phyloP scores from a whole-genome alignment of 1,140 invertebrate genomes.

The Stegodyphus mimosarum region DNA sequence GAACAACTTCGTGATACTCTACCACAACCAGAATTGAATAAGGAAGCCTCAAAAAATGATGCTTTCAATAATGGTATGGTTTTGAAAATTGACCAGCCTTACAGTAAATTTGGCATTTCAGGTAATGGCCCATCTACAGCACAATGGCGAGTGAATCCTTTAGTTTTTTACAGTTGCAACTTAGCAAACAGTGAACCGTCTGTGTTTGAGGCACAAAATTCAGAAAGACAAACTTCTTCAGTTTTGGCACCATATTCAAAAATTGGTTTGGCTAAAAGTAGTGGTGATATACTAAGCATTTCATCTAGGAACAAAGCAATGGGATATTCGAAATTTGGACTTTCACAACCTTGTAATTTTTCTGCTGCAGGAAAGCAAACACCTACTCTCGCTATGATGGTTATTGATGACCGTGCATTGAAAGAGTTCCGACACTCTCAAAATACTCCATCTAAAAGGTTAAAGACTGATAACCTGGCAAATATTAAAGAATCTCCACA shows the following conservation, averaged over 20 bases:
- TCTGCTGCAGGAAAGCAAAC: neutral
- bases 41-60: too few relatives aligned
- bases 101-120: slow-evolving; percentile 55
- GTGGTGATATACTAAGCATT: slow-evolving; percentile 45
- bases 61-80: neutral
- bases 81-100: slow-evolving; percentile 37
- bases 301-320: slow-evolving; percentile 11
- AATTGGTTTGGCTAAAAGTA: slow-evolving; percentile 46
- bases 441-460: neutral
- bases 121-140: neutral
- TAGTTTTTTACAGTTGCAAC: slow-evolving; percentile 46
- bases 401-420: neutral
- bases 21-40: too few relatives aligned
- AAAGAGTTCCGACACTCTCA: neutral
- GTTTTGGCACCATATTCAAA: slow-evolving; percentile 36
- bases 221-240: neutral
- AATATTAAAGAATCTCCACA: neutral
- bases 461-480: neutral
- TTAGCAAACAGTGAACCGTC: slow-evolving; percentile 50
- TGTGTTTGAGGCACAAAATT: slow-evolving; percentile 21
- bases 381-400: neutral
- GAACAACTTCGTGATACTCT: neutral
- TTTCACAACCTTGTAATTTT: neutral
- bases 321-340: slow-evolving; percentile 47
- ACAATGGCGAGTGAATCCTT: slow-evolving; percentile 31